Evolutionary conservation across 2,113 vertebrate species (phyloP).

Genomic region (Datnioides undecimradiatus): DNA sequence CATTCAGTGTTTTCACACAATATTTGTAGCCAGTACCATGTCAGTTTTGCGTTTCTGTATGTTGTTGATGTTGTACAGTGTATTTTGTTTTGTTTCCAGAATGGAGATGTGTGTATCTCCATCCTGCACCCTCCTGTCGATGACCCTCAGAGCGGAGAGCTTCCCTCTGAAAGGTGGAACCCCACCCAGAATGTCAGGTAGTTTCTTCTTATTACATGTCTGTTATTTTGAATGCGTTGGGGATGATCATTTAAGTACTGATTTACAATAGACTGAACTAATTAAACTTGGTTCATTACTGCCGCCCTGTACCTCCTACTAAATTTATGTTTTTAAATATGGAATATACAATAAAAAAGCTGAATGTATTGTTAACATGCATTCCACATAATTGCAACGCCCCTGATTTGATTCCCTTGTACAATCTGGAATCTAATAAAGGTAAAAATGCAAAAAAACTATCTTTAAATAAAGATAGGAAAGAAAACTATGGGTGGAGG

Average conservation of each 20-base stretch:
- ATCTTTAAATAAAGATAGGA: background rate
- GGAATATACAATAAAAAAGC: background rate
- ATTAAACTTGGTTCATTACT: too few relatives aligned
- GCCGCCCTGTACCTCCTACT: too few relatives aligned
- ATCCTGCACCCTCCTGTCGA: conserved; percentile 98
- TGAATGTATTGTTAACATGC: too few relatives aligned
- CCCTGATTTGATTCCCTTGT: background rate
- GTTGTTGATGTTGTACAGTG: background rate
- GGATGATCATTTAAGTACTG: too few relatives aligned
- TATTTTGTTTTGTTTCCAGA: conserved; percentile 80
- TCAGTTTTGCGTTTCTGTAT: background rate
- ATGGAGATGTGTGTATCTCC: conserved; percentile 98
- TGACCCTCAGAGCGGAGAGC: conserved; percentile 97
- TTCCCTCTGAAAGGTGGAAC: conserved; percentile 99
- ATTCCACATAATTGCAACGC: background rate
- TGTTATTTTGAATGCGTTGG: background rate
- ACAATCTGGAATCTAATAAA: background rate
- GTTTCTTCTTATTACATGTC: too few relatives aligned
- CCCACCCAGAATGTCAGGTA: conserved; percentile 99
- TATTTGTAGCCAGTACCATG: background rate
- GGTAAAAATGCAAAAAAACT: background rate
- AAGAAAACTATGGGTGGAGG: background rate
- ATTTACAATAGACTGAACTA: too few relatives aligned
- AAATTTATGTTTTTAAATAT: background rate
- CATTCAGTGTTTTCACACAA: background rate